These are phyloP conservation scores for Drosophila kambysellisi DNA, from an alignment of 2,888 invertebrate species.

Conservation along the genomic window DNA sequence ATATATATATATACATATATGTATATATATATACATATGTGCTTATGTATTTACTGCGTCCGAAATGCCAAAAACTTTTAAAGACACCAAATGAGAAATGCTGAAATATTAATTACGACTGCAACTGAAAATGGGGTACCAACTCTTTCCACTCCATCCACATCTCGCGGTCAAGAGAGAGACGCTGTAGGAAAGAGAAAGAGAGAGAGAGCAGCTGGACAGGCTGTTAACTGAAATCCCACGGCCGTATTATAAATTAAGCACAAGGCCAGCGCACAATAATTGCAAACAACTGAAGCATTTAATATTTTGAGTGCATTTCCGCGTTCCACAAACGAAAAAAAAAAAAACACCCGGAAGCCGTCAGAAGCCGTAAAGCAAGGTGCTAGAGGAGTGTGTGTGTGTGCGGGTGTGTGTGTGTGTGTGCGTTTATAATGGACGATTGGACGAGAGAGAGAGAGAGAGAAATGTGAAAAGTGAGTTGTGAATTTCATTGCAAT, in stretches of 20 bases:
- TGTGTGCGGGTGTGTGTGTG: not conserved
- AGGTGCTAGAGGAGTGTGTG: slow-evolving; percentile 14
- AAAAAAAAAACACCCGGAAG: not conserved
- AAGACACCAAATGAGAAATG: not conserved
- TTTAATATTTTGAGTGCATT: slow-evolving; percentile 83
- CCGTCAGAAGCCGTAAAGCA: slow-evolving; percentile 14
- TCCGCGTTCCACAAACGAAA: slow-evolving; percentile 65
- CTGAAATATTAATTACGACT: not conserved
- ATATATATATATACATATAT: not conserved
- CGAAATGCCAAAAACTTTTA: not conserved
- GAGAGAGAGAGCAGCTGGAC: slow-evolving; percentile 23
- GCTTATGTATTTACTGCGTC: not conserved
- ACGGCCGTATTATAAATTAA: slow-evolving; percentile 72
- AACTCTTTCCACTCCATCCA: not conserved
- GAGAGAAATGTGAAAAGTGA: not conserved
- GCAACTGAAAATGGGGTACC: not conserved
- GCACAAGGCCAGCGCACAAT: slow-evolving; percentile 64
- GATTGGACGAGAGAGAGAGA: slow-evolving; percentile 24
- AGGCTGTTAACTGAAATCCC: slow-evolving; percentile 10
- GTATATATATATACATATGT: not conserved
- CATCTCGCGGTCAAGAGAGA: not conserved
- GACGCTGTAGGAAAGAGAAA: not conserved
- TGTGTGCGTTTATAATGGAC: not conserved
- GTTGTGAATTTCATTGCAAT: not conserved
- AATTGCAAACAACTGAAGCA: slow-evolving; percentile 79